Evolutionary conservation across 1,140 invertebrate species (phyloP).

Genomic region (Penaeus japonicus): DNA sequence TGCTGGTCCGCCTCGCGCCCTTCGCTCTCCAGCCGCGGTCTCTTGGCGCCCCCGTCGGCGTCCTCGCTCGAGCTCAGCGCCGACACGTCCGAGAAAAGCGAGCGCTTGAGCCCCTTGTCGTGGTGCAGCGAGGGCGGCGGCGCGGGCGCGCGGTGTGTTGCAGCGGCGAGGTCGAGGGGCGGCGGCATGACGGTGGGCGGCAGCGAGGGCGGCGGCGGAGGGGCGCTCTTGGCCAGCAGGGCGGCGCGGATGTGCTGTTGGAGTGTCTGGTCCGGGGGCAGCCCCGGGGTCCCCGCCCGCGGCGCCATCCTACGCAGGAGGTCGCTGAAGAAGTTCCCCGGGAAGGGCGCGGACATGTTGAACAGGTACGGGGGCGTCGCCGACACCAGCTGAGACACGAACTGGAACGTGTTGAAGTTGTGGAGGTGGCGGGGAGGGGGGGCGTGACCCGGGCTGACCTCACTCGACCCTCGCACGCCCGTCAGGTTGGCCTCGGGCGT

Average conservation of each 20-base stretch:
- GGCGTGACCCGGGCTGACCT: conserved; percentile 27
- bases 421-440: conserved; percentile 50
- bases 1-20: conserved; percentile 38
- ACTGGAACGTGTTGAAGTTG: conserved; percentile 59
- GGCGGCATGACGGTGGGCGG: conserved; percentile 56
- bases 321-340: conserved; percentile 59
- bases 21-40: conserved; percentile 50
- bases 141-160: conserved; percentile 20
- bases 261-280: conserved; percentile 51
- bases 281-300: conserved; percentile 51
- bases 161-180: conserved; percentile 51
- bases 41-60: conserved; percentile 45
- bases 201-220: conserved; percentile 49
- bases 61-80: conserved; percentile 57
- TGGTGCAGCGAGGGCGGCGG: conserved; percentile 18
- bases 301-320: conserved; percentile 57
- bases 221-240: conserved; percentile 54
- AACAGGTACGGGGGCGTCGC: conserved; percentile 58
- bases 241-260: conserved; percentile 58
- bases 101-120: conserved; percentile 58
- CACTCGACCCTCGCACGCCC: conserved; percentile 28
- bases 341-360: conserved; percentile 58
- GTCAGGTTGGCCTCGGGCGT: conserved; percentile 55
- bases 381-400: conserved; percentile 58
- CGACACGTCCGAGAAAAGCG: conserved; percentile 53